Evolutionary conservation across 37 sponge, comb jelly and placozoan genomes (phyloP), one percentile per base, ranked within the genome.

Genomic region (Ianthella basta): DNA sequence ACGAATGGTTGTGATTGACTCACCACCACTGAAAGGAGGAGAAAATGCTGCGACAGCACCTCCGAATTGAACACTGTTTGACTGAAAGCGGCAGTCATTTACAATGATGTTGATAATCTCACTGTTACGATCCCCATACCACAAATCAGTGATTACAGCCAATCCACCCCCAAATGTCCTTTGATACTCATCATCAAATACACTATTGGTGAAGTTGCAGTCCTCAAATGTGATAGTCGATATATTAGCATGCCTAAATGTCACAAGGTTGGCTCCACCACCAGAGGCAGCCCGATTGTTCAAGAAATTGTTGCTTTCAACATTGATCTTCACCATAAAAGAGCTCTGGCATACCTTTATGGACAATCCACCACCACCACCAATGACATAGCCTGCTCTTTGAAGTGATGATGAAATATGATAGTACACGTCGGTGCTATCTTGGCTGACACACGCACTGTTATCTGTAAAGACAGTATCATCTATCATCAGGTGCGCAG

Each of bases 321-420:
- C 70, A 0, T 81, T 59, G 3, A 86, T 20, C 55, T 88, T 57
- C 18, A 84, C 89, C 33, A 20, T 0, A 59, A 80, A 92, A 15
- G 30, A 10, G 12, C 23, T 14, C 66, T 89, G 89, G 33, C 83
- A 33, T 6, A 83, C 59, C 4, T 55, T 35, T 25, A 92, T 0
- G 0, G 92, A 59, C 19, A 92, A 53, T n/a, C 89, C 92, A 13
- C 86, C 92, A 18, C 89, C 92, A 23, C 69, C 86, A 33, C 89
- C 86, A 15, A 88, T n/a, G 1, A 75, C 5, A 60, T 83, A 85
- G 20, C 80, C 30, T 23, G 33, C 29, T 0, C 4, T 35, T 20
- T 33, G 34, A 12, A 32, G 10, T 39, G 79, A 38, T 3, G 35
- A 1, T 29, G 69, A 86, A 29, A 34, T 34, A 33, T 63, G 56